Conservation (phyloP, 2,113 vertebrate species). For the Mobula birostris region DNA sequence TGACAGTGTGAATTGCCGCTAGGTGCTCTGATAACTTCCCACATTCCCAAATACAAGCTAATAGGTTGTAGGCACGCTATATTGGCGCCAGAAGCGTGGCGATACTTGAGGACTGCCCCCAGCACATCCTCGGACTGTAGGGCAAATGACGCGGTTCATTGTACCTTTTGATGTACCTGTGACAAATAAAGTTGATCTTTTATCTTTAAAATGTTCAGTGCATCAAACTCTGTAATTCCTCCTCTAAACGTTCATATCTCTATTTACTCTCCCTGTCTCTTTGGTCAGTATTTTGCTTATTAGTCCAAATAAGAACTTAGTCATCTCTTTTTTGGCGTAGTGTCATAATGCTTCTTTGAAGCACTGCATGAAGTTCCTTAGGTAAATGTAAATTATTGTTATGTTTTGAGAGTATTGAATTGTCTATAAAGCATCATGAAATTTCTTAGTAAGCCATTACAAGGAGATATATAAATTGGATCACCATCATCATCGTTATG, state of each 20-base stretch:
- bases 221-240: not conserved
- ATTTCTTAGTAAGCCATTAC: not conserved
- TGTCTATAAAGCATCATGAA: not conserved
- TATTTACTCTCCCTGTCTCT: not conserved
- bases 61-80: too few species aligned
- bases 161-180: too few species aligned
- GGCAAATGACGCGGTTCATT: too few species aligned
- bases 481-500: too few species aligned
- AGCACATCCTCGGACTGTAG: too few species aligned
- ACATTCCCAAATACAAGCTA: too few species aligned
- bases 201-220: not conserved
- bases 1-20: too few species aligned
- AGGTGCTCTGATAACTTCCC: too few species aligned
- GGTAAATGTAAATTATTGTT: not conserved
- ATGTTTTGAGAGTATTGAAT: not conserved
- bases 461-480: not conserved
- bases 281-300: not conserved
- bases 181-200: too few species aligned
- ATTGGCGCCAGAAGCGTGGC: too few species aligned
- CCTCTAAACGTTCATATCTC: not conserved
- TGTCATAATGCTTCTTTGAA: not conserved
- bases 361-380: not conserved
- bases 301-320: not conserved
- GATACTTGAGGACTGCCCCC: too few species aligned
- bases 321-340: not conserved